Conservation (phyloP, 1,140 invertebrate genomes). For the Brachionus asplanchnoidis region DNA sequence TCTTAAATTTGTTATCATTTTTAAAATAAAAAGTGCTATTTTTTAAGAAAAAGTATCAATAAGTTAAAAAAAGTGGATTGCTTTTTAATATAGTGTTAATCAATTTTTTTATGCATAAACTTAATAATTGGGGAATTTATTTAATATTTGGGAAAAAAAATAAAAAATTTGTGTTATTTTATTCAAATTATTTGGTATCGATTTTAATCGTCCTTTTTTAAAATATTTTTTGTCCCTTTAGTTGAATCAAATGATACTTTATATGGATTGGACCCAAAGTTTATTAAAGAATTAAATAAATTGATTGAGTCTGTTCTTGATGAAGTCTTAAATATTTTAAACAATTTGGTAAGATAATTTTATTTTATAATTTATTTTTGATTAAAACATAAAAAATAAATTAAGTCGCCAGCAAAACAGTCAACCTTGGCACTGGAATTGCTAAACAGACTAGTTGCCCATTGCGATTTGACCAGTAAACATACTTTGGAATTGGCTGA, state of each 20-base stretch:
- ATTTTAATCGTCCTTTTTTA: too few relatives aligned
- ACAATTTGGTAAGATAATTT: neutral
- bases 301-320: neutral
- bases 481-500: conserved; percentile 64
- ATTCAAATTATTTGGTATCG: too few relatives aligned
- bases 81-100: too few relatives aligned
- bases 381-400: conserved; percentile 37
- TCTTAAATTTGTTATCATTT: too few relatives aligned
- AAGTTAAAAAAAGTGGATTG: too few relatives aligned
- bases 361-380: neutral
- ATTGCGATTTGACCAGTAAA: conserved; percentile 65
- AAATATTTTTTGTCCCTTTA: conserved; percentile 55
- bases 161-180: too few relatives aligned
- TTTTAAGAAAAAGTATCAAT: too few relatives aligned
- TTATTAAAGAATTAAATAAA: conserved; percentile 69
- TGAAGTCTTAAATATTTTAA: neutral
- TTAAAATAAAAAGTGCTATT: too few relatives aligned
- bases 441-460: conserved; percentile 66
- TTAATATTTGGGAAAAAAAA: too few relatives aligned
- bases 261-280: conserved; percentile 83
- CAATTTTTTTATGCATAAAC: too few relatives aligned
- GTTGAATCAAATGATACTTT: conserved; percentile 86
- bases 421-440: conserved; percentile 68
- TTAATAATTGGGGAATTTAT: too few relatives aligned
- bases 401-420: conserved; percentile 52